Conservation (phyloP, 2,113 vertebrate genomes). For the Lampris megalopsis region DNA sequence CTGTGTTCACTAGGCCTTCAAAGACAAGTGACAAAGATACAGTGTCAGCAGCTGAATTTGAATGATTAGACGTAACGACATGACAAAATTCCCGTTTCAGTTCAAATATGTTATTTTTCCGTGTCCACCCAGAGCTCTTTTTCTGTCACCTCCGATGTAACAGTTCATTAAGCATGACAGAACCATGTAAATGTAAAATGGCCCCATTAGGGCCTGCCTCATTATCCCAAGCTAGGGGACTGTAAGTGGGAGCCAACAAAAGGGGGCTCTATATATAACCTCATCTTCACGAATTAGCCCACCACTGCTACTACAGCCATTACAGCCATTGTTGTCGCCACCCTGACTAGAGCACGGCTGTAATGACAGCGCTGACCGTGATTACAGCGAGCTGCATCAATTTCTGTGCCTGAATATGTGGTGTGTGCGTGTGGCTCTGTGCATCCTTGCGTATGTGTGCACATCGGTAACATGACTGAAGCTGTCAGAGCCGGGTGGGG, state of each 20-base stretch:
- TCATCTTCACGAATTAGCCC: slow-evolving; percentile 69
- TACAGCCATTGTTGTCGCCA: slow-evolving; percentile 65
- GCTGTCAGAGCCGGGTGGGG: slow-evolving; percentile 22
- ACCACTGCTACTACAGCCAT: slow-evolving; percentile 44
- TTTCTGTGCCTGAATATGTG: slow-evolving; percentile 41
- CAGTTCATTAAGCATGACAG: slow-evolving; percentile 72
- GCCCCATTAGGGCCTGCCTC: slow-evolving; percentile 71
- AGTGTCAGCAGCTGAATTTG: slow-evolving; percentile 11
- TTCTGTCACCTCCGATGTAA: slow-evolving; percentile 69
- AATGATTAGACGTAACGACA: slow-evolving; percentile 22
- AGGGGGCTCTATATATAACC: slow-evolving; percentile 67
- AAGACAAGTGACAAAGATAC: slow-evolving; percentile 20
- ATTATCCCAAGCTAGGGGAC: slow-evolving; percentile 69
- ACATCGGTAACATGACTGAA: slow-evolving; percentile 25
- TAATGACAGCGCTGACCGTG: slow-evolving; percentile 47
- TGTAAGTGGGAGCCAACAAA: slow-evolving; percentile 68
- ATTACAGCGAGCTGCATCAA: slow-evolving; percentile 51
- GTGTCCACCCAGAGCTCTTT: slow-evolving; percentile 48
- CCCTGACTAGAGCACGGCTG: slow-evolving; percentile 38
- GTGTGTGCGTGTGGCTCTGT: background rate
- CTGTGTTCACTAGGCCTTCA: background rate
- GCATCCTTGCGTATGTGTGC: background rate
- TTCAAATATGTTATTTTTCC: slow-evolving; percentile 46
- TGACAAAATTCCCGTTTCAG: slow-evolving; percentile 15
- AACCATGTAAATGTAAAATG: slow-evolving; percentile 69